Conservation (phyloP, 2,113 vertebrate species). For the Uria aalge region DNA sequence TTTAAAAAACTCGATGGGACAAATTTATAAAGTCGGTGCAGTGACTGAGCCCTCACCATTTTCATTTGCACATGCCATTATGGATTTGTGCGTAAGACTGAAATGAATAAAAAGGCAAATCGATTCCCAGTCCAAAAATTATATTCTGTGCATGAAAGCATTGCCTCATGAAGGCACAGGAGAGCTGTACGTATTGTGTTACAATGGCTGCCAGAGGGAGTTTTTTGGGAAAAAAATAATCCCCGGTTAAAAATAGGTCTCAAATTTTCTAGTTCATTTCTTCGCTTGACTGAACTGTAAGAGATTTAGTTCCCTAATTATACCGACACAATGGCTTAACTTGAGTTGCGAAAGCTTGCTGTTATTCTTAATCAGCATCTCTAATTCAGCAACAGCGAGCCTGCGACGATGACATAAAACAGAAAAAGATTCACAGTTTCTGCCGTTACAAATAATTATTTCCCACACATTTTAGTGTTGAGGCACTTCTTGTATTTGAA, state of each 20-base stretch:
- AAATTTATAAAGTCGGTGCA: not conserved
- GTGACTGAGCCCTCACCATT: not conserved
- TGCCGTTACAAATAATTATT: not conserved
- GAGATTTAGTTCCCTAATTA: slow-evolving; percentile 50
- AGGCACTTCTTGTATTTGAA: not conserved
- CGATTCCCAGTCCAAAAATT: not conserved
- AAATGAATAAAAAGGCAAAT: not conserved
- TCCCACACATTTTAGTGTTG: not conserved
- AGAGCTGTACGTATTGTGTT: not conserved
- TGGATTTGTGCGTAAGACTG: not conserved
- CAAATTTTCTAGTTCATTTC: slow-evolving; percentile 14
- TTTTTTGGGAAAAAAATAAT: not conserved
- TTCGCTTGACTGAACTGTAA: not conserved
- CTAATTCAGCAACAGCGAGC: not conserved
- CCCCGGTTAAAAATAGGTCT: slow-evolving; percentile 1
- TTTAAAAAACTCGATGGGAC: not conserved
- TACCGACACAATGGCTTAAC: slow-evolving; percentile 17
- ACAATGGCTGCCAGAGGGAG: not conserved
- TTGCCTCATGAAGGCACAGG: not conserved
- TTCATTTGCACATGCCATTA: not conserved
- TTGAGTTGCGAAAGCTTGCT: not conserved
- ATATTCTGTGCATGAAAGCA: not conserved
- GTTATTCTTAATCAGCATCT: slow-evolving; percentile 43
- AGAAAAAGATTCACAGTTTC: not conserved
- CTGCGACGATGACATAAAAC: slow-evolving; percentile 11